phyloP scores from a whole-genome alignment of 2,888 invertebrate genomes.

The Idaea aversata region DNA sequence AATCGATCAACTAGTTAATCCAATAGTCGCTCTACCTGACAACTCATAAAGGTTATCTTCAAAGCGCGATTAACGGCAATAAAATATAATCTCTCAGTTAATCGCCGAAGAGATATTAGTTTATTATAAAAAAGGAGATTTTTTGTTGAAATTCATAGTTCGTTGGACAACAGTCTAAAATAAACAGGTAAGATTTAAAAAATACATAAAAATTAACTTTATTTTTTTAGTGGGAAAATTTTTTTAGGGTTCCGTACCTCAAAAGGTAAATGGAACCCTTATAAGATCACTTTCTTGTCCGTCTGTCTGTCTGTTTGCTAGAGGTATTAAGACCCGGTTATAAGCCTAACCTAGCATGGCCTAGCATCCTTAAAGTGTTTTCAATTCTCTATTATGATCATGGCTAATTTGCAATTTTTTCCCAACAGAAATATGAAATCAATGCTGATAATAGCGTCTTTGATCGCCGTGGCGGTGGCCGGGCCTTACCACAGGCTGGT shows the following conservation, averaged over 20 bases:
- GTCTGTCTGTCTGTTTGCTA: too few species aligned
- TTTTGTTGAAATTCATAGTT: neutral
- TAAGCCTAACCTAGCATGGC: too few species aligned
- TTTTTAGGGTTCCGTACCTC: too few species aligned
- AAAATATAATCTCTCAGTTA: neutral
- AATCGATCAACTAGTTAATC: neutral
- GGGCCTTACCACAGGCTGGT: conserved; percentile 33
- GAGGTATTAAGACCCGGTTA: too few species aligned
- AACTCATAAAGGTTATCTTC: neutral
- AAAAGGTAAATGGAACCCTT: too few species aligned
- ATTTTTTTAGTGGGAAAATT: too few species aligned
- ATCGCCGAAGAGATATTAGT: neutral
- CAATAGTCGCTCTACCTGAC: neutral
- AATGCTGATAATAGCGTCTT: conserved; percentile 40
- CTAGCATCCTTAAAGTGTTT: too few species aligned
- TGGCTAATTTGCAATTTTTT: neutral
- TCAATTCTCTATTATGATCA: too few species aligned
- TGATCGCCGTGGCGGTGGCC: conserved; percentile 41
- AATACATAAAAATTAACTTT: too few species aligned
- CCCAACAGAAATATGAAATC: conserved; percentile 34
- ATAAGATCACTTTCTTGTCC: too few species aligned
- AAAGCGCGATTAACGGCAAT: neutral
- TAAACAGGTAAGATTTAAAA: neutral
- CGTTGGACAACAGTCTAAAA: neutral
- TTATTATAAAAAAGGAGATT: neutral